A percentile compares a stretch with the other conserved stretches of the same genome.
phyloP scores from a whole-genome alignment of 2,113 vertebrate species.

The Oceanodroma tethys region DNA sequence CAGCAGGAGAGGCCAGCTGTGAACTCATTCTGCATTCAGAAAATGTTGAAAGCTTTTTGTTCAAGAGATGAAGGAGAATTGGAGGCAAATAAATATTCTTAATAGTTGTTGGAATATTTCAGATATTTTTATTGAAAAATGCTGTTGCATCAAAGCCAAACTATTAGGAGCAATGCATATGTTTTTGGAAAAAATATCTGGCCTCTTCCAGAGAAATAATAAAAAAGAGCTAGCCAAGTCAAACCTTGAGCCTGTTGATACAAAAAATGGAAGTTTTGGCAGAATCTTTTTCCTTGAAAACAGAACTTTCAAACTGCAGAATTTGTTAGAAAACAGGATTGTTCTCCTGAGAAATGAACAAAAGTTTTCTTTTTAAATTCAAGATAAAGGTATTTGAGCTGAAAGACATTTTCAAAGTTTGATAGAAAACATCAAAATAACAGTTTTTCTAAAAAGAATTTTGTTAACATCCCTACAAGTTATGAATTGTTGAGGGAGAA shows the following conservation, averaged over 20 bases:
- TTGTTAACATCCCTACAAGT: not conserved
- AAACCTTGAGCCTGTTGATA: not conserved
- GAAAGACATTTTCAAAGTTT: not conserved
- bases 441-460: not conserved
- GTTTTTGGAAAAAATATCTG: conserved; percentile 28
- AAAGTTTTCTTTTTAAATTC: not conserved
- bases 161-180: conserved; percentile 41
- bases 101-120: conserved; percentile 56
- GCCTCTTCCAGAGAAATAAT: conserved; percentile 16
- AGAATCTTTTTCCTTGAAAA: not conserved
- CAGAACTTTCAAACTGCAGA: not conserved
- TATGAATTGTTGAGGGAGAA: not conserved
- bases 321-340: not conserved
- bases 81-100: conserved; percentile 52
- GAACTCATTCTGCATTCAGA: not conserved
- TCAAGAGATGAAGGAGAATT: conserved; percentile 44
- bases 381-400: not conserved
- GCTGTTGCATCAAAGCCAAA: conserved; percentile 49
- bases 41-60: conserved; percentile 12
- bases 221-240: conserved; percentile 25
- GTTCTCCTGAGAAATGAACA: not conserved
- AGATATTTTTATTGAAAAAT: conserved; percentile 64
- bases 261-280: not conserved
- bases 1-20: not conserved
- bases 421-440: not conserved